Evolutionary conservation across 2,113 vertebrate species (phyloP).

Genomic region (Phaetusa simplex): DNA sequence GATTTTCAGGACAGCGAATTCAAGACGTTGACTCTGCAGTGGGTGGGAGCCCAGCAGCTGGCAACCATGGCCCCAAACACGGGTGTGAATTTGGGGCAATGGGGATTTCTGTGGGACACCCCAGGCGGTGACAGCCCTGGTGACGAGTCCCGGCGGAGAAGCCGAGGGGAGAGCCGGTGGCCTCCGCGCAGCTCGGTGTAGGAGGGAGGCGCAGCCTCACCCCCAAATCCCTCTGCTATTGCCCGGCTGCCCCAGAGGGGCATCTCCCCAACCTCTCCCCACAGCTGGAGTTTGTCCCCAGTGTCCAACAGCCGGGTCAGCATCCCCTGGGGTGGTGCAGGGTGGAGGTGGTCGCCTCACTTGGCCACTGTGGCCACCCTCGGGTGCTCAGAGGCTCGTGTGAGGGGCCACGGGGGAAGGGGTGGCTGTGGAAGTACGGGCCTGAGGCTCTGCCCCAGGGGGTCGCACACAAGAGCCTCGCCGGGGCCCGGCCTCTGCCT

Average conservation of each 20-base stretch:
- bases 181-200: fast-evolving
- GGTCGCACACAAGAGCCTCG: background rate
- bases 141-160: background rate
- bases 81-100: fast-evolving
- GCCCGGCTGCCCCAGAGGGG: too few relatives aligned
- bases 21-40: fast-evolving
- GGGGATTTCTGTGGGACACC: background rate
- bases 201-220: background rate
- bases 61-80: background rate
- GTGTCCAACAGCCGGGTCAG: background rate
- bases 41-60: background rate
- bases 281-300: background rate
- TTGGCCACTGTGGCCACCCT: background rate
- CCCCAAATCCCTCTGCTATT: too few relatives aligned
- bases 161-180: background rate
- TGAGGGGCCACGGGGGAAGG: background rate
- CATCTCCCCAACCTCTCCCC: too few relatives aligned
- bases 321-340: fast-evolving
- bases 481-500: background rate
- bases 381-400: background rate
- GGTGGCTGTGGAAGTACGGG: background rate
- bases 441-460: too few relatives aligned
- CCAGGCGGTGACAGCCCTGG: fast-evolving
- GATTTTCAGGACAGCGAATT: background rate
- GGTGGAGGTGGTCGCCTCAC: background rate